Evolutionary conservation across 1,140 invertebrate species (phyloP), one percentile per base, ranked within the genome.

Genomic region (Dolichoris vasculosae): DNA sequence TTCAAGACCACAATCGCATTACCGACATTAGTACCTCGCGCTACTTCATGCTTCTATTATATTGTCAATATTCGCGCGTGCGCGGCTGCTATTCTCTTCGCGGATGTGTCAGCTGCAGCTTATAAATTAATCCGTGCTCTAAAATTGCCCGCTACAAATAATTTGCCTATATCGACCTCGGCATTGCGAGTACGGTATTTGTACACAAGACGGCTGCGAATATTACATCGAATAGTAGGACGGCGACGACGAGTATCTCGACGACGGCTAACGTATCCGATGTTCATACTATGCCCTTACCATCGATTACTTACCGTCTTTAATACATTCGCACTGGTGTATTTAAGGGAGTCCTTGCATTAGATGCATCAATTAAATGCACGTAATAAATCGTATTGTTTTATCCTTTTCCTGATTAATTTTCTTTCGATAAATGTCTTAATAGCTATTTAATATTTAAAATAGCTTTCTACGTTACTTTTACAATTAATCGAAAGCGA

Each of bases 41-140:
- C n/a, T n/a, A n/a, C n/a, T n/a, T n/a, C n/a, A n/a, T n/a, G n/a
- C n/a, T n/a, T n/a, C n/a, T n/a, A 26, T 30, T 59, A 7, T n/a
- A 59, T 83, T 83, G 69, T 75, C 69, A 83, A 83, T 83, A 83
- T 76, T 26, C 35, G n/a, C 35, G 17, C 43, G 40, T 17, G 48
- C 76, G 15, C 76, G 26, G 9, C 35, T 13, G 20, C 38, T 23
- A n/a, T n/a, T n/a, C n/a, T n/a, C n/a, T n/a, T n/a, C 35, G 38
- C 35, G n/a, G 59, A 40, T 67, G 40, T 43, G 40, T 1, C 17
- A 8, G 48, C 78, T 59, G 84, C 69, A 46, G 84, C 69, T 85
- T 51, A 81, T 85, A 69, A 81, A 85, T 85, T 85, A 81, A 85
- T 85, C 69, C 38, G 26, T 20, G 40, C 78, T 85, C 78, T 76